Conservation (phyloP, 2,888 invertebrate genomes). For the Sphaeridia pumilis region DNA sequence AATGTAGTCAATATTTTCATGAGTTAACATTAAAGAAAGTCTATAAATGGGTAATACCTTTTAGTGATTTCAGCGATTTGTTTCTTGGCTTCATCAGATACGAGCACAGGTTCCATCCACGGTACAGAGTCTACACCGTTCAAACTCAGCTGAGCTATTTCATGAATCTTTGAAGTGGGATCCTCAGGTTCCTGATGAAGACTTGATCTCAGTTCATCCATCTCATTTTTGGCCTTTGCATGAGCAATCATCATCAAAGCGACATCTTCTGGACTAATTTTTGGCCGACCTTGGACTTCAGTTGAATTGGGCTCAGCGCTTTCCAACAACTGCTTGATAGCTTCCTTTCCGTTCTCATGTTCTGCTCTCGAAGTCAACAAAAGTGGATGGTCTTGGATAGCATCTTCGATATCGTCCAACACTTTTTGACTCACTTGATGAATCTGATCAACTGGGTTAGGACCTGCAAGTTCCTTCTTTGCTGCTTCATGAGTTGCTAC, state of each 20-base stretch:
- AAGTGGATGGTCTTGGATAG: background rate
- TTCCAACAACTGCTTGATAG: background rate
- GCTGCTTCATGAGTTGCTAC: slow-evolving; percentile 1
- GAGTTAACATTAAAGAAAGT: too few species aligned
- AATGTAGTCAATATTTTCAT: too few species aligned
- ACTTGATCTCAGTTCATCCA: background rate
- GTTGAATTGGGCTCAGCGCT: background rate
- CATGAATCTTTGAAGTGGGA: background rate
- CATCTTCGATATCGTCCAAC: background rate
- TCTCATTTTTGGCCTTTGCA: background rate
- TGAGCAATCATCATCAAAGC: background rate
- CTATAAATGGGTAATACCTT: too few species aligned
- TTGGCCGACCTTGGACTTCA: background rate
- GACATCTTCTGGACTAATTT: background rate
- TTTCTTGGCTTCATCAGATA: background rate
- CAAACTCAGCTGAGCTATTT: slow-evolving; percentile 6
- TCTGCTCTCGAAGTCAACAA: background rate
- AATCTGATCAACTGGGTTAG: background rate
- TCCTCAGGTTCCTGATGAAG: background rate
- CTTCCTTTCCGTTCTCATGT: background rate
- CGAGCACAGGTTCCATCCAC: slow-evolving; percentile 5
- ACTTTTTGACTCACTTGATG: background rate
- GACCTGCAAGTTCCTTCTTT: background rate
- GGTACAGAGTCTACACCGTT: slow-evolving; percentile 6
- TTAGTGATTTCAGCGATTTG: background rate